Evolutionary conservation across 2,113 vertebrate species (phyloP).

Genomic region (Syrmaticus mikado): DNA sequence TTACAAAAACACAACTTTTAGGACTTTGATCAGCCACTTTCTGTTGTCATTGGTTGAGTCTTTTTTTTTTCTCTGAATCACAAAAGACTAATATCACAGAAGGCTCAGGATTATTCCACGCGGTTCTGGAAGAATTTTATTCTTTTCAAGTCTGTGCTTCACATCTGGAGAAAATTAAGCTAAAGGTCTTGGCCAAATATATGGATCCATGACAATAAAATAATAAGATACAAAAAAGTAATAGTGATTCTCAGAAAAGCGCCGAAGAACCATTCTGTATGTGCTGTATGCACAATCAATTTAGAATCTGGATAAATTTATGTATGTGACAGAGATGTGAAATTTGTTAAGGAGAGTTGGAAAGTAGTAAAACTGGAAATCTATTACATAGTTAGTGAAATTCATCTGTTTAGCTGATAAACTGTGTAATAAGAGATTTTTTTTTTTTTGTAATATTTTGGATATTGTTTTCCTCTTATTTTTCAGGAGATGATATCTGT

Average conservation of each 20-base stretch:
- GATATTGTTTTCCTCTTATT: not conserved
- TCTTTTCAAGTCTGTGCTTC: not conserved
- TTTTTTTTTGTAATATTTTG: not conserved
- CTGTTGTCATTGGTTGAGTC: not conserved
- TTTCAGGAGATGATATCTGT: not conserved
- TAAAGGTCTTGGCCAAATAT: not conserved
- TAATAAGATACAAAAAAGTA: not conserved
- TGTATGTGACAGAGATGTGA: not conserved
- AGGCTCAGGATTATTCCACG: not conserved
- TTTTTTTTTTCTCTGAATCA: constrained; percentile 1
- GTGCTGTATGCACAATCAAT: not conserved
- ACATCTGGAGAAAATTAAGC: not conserved
- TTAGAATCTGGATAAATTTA: not conserved
- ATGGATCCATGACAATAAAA: not conserved
- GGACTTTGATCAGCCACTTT: not conserved
- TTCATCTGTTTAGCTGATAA: not conserved
- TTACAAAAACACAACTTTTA: not conserved
- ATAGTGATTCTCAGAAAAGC: not conserved
- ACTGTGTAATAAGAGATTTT: not conserved
- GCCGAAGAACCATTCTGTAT: not conserved
- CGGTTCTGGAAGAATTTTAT: not conserved
- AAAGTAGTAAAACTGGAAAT: not conserved
- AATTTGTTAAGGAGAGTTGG: not conserved
- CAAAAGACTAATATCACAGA: not conserved
- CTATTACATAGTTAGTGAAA: not conserved